Base-by-base conservation (phyloP, 2,797 vertebrate species). In the Galago senegalensis region DNA sequence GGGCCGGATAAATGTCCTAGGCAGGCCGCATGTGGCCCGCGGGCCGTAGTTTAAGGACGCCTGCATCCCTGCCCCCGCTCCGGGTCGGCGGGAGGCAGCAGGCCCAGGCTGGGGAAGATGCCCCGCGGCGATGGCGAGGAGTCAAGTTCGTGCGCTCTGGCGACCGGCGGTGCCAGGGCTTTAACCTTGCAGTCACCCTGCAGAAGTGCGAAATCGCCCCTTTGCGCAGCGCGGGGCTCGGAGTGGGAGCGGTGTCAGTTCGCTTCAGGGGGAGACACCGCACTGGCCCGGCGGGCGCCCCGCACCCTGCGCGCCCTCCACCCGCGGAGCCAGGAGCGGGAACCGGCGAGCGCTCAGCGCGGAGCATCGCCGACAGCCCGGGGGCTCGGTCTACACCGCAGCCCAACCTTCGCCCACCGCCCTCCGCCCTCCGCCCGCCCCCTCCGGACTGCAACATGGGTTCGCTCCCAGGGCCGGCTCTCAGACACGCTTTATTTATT, bases 251-350 rank as follows among this genome's bases (percentile, higher is more conserved):
- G 3, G 31, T 21, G 53, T 1, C 20, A 9, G 43, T 2, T 29
- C 5, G 14, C 43, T 31, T 14, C 43, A 2, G 56, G n/a, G 0
- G 10, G 10, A 12, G 46, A 8, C 4, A 11, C 5, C 5, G 10
- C 17, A 21, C 27, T 18, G 18, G 56, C 67, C 27, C 0, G n/a
- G 7, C 27, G 18, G 4, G 20, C 7, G 1, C 18, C 61, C 29
- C 17, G 49, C 21, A 46, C 58, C 69, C 34, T 0, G 85, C 46
- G 69, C 79, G 27, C 58, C 76, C 6, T 77, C 53, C 87, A 1
- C 17, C 23, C 12, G 43, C 67, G 2, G 14, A 17, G 29, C 58
- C 46, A 11, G 40, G 6, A 6, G 75, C n/a, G 29, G 40, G 40
- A 40, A 40, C 37, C 40, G 4, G 40, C 40, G 21, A 12, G 20